These are phyloP conservation scores for Macrobrachium nipponense DNA, from an alignment of 1,140 invertebrate species.

Conservation along the genomic window DNA sequence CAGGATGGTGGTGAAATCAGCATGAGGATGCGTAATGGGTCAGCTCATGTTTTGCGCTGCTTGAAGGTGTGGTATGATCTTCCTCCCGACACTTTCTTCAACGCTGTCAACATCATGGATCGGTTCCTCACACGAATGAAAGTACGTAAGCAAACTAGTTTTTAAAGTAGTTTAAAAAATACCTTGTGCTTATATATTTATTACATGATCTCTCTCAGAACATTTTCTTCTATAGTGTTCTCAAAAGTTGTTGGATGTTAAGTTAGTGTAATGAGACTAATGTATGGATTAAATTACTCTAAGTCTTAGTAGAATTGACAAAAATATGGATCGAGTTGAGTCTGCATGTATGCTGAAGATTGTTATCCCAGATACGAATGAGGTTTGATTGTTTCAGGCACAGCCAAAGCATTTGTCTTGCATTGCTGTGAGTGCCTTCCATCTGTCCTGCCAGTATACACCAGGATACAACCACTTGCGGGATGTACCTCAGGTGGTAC, in stretches of 20 bases:
- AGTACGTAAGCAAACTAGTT: slow-evolving; percentile 67
- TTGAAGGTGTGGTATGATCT: slow-evolving; percentile 86
- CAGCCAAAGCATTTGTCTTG: slow-evolving; percentile 78
- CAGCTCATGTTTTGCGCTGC: slow-evolving; percentile 82
- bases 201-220: too few relatives aligned
- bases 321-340: too few relatives aligned
- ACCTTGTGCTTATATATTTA: too few relatives aligned
- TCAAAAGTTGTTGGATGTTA: too few relatives aligned
- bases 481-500: slow-evolving; percentile 65
- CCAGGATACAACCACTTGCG: slow-evolving; percentile 66
- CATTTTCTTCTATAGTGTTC: too few relatives aligned
- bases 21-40: slow-evolving; percentile 79
- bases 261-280: too few relatives aligned
- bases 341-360: too few relatives aligned
- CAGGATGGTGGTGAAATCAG: slow-evolving; percentile 77
- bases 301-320: too few relatives aligned
- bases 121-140: slow-evolving; percentile 81
- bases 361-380: too few relatives aligned
- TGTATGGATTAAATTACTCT: too few relatives aligned
- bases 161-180: too few relatives aligned
- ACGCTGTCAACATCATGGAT: slow-evolving; percentile 82
- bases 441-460: slow-evolving; percentile 73
- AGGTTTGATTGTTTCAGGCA: slow-evolving; percentile 66
- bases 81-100: slow-evolving; percentile 81
- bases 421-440: slow-evolving; percentile 78